Evolutionary conservation across 1,140 invertebrate genomes (phyloP).

Genomic region (Capitella teleta): DNA sequence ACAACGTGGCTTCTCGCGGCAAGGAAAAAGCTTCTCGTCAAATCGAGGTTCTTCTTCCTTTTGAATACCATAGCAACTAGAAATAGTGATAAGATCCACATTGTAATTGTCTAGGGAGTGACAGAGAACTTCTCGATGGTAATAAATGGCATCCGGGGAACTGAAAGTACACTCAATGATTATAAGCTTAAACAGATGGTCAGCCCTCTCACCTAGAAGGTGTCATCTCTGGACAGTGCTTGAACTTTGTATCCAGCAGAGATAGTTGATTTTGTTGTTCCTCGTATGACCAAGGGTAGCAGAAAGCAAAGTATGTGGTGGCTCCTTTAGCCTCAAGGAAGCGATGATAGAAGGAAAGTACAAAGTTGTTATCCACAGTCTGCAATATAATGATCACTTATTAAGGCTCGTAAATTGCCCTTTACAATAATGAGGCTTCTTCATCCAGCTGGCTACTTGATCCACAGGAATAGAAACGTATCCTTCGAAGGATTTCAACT

Average conservation of each 20-base stretch:
- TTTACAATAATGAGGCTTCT: no score
- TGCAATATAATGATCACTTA: constrained; percentile 15
- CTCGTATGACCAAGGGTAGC: constrained; percentile 76
- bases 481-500: no score
- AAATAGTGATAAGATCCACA: constrained; percentile 39
- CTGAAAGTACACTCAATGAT: constrained; percentile 1
- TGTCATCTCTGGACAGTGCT: constrained; percentile 32
- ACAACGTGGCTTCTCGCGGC: constrained; percentile 53
- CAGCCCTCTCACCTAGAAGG: constrained; percentile 10
- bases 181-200: background rate
- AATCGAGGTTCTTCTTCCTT: constrained; percentile 42
- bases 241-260: constrained; percentile 52
- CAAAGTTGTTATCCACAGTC: constrained; percentile 52
- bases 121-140: constrained; percentile 69
- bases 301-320: constrained; percentile 79
- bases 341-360: constrained; percentile 64
- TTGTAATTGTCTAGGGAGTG: constrained; percentile 42
- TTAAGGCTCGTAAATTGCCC: background rate
- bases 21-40: constrained; percentile 61
- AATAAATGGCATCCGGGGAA: constrained; percentile 61
- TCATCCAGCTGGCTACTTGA: no score
- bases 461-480: no score
- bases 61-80: constrained; percentile 63
- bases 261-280: constrained; percentile 63
- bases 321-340: constrained; percentile 61